phyloP scores from a whole-genome alignment of 2,113 vertebrate genomes.

The Nansenia antarctica region DNA sequence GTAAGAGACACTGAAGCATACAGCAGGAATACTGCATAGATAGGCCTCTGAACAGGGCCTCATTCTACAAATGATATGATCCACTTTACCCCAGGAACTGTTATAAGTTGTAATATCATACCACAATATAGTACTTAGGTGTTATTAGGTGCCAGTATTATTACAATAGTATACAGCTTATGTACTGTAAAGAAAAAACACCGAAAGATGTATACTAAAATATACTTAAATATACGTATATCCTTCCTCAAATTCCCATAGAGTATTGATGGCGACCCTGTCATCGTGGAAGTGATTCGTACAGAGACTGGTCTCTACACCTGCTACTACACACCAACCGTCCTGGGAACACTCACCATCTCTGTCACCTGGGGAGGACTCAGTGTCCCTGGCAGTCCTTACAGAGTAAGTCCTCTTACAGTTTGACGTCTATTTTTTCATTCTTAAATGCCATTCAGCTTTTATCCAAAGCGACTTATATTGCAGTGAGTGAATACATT shows the following conservation, averaged over 20 bases:
- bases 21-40: neutral
- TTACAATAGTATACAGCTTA: neutral
- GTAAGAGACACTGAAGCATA: slow-evolving; percentile 52
- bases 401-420: slow-evolving; percentile 23
- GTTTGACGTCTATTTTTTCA: neutral
- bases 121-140: no score
- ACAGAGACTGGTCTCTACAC: slow-evolving; percentile 77
- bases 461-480: no score
- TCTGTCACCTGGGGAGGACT: slow-evolving; percentile 83
- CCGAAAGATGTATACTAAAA: neutral
- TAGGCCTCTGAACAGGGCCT: no score
- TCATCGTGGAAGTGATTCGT: slow-evolving; percentile 76
- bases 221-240: neutral
- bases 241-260: slow-evolving; percentile 45
- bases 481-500: no score
- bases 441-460: no score
- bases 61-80: no score
- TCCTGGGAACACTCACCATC: slow-evolving; percentile 82
- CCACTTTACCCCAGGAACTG: no score
- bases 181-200: neutral
- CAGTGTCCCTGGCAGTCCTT: slow-evolving; percentile 81
- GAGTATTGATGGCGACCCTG: slow-evolving; percentile 80
- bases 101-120: neutral
- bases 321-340: slow-evolving; percentile 79
- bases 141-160: neutral